A percentile compares a stretch with the other conserved stretches of the same genome.
Conservation (phyloP, 2,888 invertebrate species). For the Eupithecia dodoneata region DNA sequence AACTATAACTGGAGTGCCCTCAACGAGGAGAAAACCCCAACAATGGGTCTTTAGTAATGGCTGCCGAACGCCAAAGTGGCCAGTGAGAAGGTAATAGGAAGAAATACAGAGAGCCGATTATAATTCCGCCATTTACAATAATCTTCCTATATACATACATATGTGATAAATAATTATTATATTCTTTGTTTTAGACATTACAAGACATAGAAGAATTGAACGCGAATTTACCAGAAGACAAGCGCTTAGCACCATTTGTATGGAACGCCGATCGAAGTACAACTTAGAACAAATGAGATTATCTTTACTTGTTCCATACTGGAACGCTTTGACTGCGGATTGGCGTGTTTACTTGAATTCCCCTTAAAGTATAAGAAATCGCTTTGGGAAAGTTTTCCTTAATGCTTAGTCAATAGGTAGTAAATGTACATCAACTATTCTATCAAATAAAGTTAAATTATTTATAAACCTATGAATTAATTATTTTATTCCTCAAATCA, state of each 20-base stretch:
- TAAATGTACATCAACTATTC: background rate
- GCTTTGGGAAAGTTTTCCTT: background rate
- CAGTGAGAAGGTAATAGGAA: too few relatives aligned
- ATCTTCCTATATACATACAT: background rate
- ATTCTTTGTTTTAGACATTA: slow-evolving; percentile 85
- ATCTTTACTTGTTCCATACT: background rate
- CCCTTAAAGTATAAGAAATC: background rate
- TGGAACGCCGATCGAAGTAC: slow-evolving; percentile 85
- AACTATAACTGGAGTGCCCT: too few relatives aligned
- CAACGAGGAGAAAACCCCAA: too few relatives aligned
- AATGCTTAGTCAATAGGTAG: slow-evolving; percentile 2
- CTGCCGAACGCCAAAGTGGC: too few relatives aligned
- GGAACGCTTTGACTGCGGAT: background rate
- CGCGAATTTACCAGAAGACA: slow-evolving; percentile 90
- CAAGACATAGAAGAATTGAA: slow-evolving; percentile 94
- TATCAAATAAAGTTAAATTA: background rate
- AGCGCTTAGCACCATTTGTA: slow-evolving; percentile 93
- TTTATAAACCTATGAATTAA: background rate
- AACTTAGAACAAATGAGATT: background rate
- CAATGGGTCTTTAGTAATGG: too few relatives aligned
- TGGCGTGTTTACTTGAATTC: background rate
- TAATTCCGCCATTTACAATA: background rate
- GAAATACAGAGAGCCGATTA: background rate
- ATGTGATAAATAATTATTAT: background rate
- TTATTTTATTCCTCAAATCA: background rate